These are phyloP conservation scores for Paratilapia polleni DNA, from an alignment of 2,113 vertebrate genomes.

Conservation along the genomic window DNA sequence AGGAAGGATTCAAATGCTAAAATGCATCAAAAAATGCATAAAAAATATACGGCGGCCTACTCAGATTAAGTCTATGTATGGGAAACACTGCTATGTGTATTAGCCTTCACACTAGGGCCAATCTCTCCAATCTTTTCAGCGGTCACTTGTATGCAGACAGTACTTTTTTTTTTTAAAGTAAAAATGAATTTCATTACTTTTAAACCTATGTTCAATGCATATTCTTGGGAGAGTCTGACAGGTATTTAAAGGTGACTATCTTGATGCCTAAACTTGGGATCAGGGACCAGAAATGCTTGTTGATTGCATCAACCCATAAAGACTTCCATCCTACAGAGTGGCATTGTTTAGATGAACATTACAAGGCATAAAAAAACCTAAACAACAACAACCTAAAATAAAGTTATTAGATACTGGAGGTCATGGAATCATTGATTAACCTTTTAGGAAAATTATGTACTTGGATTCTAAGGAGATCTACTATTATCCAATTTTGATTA, in stretches of 20 bases:
- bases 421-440: no score
- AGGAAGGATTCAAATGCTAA: not conserved
- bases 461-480: not conserved
- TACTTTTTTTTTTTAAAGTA: not conserved
- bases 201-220: not conserved
- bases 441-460: not conserved
- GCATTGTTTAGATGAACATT: not conserved
- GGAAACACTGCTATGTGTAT: not conserved
- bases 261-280: not conserved
- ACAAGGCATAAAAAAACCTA: not conserved
- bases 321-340: not conserved
- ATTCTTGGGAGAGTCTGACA: not conserved
- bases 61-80: not conserved
- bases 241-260: not conserved
- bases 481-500: not conserved
- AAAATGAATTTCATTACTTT: not conserved
- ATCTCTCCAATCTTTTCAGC: not conserved
- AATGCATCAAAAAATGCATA: not conserved
- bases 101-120: not conserved
- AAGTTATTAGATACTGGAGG: no score
- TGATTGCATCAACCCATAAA: rapidly evolving
- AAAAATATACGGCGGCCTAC: not conserved
- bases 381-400: no score
- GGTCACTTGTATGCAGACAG: not conserved
- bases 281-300: not conserved